Conservation (phyloP, 2,888 invertebrate species). For the Rotaria socialis region DNA sequence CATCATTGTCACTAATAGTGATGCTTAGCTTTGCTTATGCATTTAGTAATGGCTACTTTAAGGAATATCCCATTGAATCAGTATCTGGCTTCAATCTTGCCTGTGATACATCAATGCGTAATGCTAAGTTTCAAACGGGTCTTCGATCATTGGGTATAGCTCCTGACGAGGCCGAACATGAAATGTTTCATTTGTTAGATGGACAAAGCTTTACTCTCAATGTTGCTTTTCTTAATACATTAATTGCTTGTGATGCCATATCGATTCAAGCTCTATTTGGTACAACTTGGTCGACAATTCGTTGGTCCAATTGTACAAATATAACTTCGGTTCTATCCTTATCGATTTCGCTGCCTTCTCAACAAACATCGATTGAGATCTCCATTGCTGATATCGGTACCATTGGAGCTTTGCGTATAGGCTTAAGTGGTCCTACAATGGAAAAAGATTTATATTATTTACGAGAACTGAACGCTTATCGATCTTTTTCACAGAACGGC, state of each 20-base stretch:
- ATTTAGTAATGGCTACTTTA: no score
- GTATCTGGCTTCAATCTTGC: not conserved
- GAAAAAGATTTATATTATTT: not conserved
- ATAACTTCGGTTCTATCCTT: not conserved
- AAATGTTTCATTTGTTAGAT: not conserved
- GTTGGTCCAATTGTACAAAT: not conserved
- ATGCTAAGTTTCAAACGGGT: not conserved
- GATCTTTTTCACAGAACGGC: not conserved
- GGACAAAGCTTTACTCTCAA: not conserved
- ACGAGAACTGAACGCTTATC: not conserved
- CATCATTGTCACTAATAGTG: no score
- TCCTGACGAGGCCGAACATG: rapidly evolving
- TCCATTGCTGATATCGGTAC: not conserved
- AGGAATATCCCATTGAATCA: not conserved
- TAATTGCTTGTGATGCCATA: not conserved
- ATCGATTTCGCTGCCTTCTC: not conserved
- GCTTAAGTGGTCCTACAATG: not conserved
- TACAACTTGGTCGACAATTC: not conserved
- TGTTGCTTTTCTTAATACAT: not conserved
- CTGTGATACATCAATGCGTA: not conserved
- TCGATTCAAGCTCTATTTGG: not conserved
- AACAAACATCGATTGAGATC: not conserved
- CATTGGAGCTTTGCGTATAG: not conserved
- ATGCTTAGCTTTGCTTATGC: no score
- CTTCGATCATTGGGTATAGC: not conserved